Base-by-base conservation (phyloP, 2,113 vertebrate species). In the Platysternon megacephalum region DNA sequence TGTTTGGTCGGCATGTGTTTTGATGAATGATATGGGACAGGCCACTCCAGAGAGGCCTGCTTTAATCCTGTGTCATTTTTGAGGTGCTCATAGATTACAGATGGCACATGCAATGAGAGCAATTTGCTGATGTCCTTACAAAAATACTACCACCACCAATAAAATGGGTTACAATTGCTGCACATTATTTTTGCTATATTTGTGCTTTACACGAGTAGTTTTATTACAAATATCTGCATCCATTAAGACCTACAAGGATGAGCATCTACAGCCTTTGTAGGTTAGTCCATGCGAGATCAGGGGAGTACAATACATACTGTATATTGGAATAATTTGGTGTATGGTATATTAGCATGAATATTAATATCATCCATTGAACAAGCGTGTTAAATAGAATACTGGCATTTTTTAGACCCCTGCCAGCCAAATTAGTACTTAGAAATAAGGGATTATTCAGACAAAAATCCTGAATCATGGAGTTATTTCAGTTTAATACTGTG, bases 311-410 rank as follows among this genome's bases (percentile, higher is more conserved):
- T 91, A 94, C 87, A 88, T 82, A 94, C 93, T 92, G 90, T 95
- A 93, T 85, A 85, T 92, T 95, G 90, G 92, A 96, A 93, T 96
- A 86, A 97, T 28, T 96, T 92, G 95, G 91, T 95, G 95, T 93
- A 88, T 87, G 94, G 89, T 82, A 58, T 92, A 97, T 92, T 3
- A 85, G 74, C 91, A 93, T 92, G 93, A 97, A 95, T 97, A 97
- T 97, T 96, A 97, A 97, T 92, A 96, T 13, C 94, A 87, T 91
- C 94, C 95, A 94, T 85, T 94, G 95, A 94, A 97, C 94, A 95
- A 97, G 93, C 87, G 79, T 91, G 92, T 92, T 96, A 97, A 97
- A 96, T 97, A 97, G 94, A 95, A 95, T 21, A 19, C 72, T 95
- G 95, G 81, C 93, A 96, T 85, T 95, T 96, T 95, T 90, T 97